Base-by-base conservation (phyloP, 2,888 invertebrate species). In the Adelognathus sp. region DNA sequence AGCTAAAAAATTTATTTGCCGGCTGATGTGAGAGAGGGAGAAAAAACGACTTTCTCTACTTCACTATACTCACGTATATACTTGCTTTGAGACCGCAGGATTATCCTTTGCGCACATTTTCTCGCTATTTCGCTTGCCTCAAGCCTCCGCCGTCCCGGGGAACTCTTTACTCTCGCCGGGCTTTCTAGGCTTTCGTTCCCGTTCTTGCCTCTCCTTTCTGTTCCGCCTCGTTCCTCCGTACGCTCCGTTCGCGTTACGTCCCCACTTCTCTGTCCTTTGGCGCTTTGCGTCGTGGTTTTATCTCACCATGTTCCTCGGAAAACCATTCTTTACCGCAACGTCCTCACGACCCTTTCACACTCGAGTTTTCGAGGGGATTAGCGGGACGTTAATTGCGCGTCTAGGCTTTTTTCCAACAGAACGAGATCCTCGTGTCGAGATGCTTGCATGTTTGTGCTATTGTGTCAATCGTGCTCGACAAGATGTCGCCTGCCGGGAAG, bases 11-110 rank as follows among this genome's bases (percentile, higher is more conserved):
- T 71, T 63, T 64, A 72, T 79, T 60, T 72, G 69, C 29, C 46
- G 73, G 36, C 50, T 39, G 67, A 79, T 71, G 76, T 69, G 75
- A 79, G 69, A 70, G 56, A 44, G 60, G 60, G 24, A 64, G 41
- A 39, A n/a, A n/a, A n/a, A n/a, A n/a, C n/a, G 24, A 24, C 66
- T 64, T 60, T 44, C 64, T 61, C 66, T 71, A n/a, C 70, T 69
- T 27, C 64, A n/a, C 56, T 70, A 69, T 75, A 60, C 77, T 73
- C 72, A 71, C 76, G 71, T 75, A 69, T n/a, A n/a, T 63, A 44
- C 60, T 56, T 39, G 61, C 78, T 78, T 79, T 71, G 60, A 72
- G 79, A 73, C 60, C 73, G 74, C 64, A 73, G 80, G 80, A 76
- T 81, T 81, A 79, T 81, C 74, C 69, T 52, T 60, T 18, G 52